Conservation (phyloP, 2,888 invertebrate genomes). For the Cephalotes varians region DNA sequence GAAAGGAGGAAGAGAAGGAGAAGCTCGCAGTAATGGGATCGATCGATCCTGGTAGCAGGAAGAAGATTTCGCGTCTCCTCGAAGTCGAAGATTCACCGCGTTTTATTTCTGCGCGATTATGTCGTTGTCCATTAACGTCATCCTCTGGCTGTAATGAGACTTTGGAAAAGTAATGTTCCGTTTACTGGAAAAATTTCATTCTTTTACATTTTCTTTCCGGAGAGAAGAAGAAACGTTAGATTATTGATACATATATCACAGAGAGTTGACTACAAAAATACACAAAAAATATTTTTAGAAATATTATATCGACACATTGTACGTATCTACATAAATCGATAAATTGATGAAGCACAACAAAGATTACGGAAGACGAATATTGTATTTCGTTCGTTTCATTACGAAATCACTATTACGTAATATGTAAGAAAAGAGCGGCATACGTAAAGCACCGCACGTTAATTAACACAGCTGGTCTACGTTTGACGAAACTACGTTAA, state of each 20-base stretch:
- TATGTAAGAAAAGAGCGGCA: background rate
- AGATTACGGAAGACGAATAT: background rate
- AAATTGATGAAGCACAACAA: background rate
- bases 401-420: conserved; percentile 14
- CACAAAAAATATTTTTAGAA: background rate
- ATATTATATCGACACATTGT: background rate
- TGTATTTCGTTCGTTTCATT: background rate
- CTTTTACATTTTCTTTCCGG: background rate
- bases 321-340: background rate
- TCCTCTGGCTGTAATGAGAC: background rate
- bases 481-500: conserved; percentile 18
- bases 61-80: conserved; percentile 44
- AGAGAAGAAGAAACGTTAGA: background rate
- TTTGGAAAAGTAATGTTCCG: conserved; percentile 18
- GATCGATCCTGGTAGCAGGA: conserved; percentile 38
- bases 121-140: conserved; percentile 21
- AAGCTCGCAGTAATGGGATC: conserved; percentile 14
- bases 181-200: conserved; percentile 11
- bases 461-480: conserved; percentile 27
- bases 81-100: conserved; percentile 21
- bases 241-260: background rate
- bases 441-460: conserved; percentile 9
- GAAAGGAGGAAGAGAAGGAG: background rate
- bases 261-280: background rate
- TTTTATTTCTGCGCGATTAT: conserved; percentile 35